Percentiles rank a stretch among this genome's conserved stretches.
Conservation (phyloP, 2,888 invertebrate genomes). For the Congeria kusceri region DNA sequence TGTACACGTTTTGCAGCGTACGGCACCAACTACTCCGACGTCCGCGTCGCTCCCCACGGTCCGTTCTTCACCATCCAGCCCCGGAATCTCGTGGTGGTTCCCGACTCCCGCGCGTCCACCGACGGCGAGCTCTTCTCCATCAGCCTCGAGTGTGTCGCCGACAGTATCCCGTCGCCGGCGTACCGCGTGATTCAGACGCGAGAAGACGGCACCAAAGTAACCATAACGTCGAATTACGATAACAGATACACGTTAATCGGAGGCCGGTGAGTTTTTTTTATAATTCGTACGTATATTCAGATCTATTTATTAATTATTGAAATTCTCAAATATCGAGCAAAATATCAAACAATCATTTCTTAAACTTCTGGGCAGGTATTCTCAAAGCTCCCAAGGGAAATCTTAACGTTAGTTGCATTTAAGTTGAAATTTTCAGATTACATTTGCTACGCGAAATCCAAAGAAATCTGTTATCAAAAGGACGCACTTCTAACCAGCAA, state of each 20-base stretch:
- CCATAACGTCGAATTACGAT: constrained; percentile 50
- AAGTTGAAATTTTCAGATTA: too few relatives aligned
- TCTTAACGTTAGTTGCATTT: too few relatives aligned
- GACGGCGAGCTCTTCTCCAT: constrained; percentile 36
- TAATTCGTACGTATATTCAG: too few relatives aligned
- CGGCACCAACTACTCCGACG: constrained; percentile 87
- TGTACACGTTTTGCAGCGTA: constrained; percentile 74
- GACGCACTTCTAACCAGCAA: too few relatives aligned
- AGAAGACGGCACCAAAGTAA: constrained; percentile 18
- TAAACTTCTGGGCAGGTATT: too few relatives aligned
- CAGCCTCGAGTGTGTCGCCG: constrained; percentile 85
- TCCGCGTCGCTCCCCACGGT: constrained; percentile 93
- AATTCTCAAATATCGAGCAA: too few relatives aligned
- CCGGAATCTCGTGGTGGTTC: constrained; percentile 78
- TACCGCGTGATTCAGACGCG: constrained; percentile 93
- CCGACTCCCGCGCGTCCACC: constrained; percentile 38
- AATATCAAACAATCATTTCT: too few relatives aligned
- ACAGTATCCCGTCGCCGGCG: constrained; percentile 94
- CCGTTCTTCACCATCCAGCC: constrained; percentile 92
- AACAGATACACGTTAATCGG: constrained; percentile 92
- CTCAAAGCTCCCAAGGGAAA: too few relatives aligned
- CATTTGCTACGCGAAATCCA: too few relatives aligned
- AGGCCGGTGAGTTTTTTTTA: constrained; percentile 89
- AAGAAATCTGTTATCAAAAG: too few relatives aligned
- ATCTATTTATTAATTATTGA: too few relatives aligned